phyloP scores from a whole-genome alignment of 92 coral and sea anemone genomes.

The Bergia puertoricense region DNA sequence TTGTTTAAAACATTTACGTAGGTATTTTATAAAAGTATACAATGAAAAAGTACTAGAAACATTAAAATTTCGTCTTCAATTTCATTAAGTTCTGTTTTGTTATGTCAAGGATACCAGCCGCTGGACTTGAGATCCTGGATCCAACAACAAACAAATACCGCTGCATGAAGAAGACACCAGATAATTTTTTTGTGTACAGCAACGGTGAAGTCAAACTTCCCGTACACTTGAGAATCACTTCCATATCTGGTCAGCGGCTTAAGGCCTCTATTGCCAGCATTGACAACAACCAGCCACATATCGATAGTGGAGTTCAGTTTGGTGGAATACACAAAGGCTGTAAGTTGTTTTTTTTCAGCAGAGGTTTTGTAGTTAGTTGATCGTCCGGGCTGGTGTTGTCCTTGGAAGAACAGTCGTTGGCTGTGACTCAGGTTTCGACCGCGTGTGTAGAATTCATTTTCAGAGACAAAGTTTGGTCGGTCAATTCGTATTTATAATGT shows the following conservation, averaged over 20 bases:
- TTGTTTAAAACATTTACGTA: too few species aligned
- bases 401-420: too few species aligned
- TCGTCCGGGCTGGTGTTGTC: too few species aligned
- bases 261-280: not conserved
- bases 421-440: too few species aligned
- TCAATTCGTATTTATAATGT: too few species aligned
- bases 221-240: conserved; percentile 11
- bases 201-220: not conserved
- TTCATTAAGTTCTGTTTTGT: not conserved
- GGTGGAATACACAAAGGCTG: conserved; percentile 34
- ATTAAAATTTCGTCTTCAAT: too few species aligned
- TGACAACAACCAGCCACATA: not conserved
- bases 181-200: conserved; percentile 18
- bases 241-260: conserved; percentile 31
- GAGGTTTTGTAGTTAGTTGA: too few species aligned
- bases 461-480: too few species aligned
- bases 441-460: too few species aligned
- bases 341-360: not conserved
- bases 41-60: too few species aligned
- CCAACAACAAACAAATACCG: conserved; percentile 1
- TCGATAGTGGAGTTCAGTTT: conserved; percentile 45
- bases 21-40: too few species aligned
- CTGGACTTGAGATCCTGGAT: conserved; percentile 23
- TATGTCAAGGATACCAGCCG: conserved; percentile 29
- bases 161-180: conserved; percentile 19